Percentiles rank a stretch among this genome's conserved stretches.
These are phyloP conservation scores for Deroplatys truncata DNA, from an alignment of 2,888 invertebrate species.

Conservation along the genomic window DNA sequence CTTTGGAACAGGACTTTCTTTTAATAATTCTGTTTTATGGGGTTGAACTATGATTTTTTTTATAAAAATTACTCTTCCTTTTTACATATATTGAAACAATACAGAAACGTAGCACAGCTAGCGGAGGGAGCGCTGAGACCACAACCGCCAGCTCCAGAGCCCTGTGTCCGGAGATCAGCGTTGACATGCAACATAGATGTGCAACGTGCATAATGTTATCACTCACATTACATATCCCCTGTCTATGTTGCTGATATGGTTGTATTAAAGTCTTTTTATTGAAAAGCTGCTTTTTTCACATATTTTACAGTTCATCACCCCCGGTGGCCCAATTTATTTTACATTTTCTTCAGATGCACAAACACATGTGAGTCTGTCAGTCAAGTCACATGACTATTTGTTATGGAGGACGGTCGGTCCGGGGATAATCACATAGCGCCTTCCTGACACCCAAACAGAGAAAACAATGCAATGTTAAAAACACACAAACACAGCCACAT, in stretches of 20 bases:
- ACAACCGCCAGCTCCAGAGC: background rate
- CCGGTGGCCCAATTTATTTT: background rate
- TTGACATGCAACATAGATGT: background rate
- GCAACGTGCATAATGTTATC: background rate
- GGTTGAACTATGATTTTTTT: constrained; percentile 10
- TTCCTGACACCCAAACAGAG: constrained; percentile 21
- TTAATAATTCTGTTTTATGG: constrained; percentile 6
- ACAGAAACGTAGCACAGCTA: background rate
- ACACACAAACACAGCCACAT: constrained; percentile 20
- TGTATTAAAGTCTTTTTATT: background rate
- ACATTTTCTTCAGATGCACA: constrained; percentile 8
- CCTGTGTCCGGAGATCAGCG: background rate
- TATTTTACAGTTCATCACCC: background rate
- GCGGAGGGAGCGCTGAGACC: background rate
- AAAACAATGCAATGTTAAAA: constrained; percentile 20
- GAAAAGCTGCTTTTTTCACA: background rate
- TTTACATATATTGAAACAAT: background rate
- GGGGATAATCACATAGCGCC: constrained; percentile 22
- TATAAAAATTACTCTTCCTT: constrained; percentile 19
- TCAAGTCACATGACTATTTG: constrained; percentile 15
- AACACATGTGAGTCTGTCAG: background rate
- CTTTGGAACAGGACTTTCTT: constrained; percentile 7
- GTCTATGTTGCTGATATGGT: background rate
- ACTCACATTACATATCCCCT: background rate
- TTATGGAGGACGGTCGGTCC: constrained; percentile 24